These are phyloP conservation scores for Acronicta leporina DNA, from an alignment of 2,888 invertebrate genomes.

Conservation along the genomic window DNA sequence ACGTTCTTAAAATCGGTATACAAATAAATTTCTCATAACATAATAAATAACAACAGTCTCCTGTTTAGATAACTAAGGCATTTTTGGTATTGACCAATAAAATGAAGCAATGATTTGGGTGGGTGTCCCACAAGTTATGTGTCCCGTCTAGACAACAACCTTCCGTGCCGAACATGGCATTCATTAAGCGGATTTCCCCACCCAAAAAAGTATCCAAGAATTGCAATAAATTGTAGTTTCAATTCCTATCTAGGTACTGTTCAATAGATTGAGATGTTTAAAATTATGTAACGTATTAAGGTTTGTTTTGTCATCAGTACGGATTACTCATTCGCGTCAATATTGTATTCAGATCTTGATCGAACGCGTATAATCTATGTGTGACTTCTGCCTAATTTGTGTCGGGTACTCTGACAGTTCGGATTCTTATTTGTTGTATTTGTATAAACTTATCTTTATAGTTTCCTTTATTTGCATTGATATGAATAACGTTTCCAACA, in stretches of 20 bases:
- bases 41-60: too few relatives aligned
- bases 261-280: neutral
- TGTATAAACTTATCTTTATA: constrained; percentile 22
- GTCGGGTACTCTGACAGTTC: constrained; percentile 39
- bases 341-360: constrained; percentile 54
- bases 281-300: constrained; percentile 26
- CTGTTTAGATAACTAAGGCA: too few relatives aligned
- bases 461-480: constrained; percentile 33
- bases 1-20: too few relatives aligned
- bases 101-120: neutral
- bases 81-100: neutral
- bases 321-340: constrained; percentile 48
- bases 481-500: constrained; percentile 10
- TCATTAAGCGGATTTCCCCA: too few relatives aligned
- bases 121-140: too few relatives aligned
- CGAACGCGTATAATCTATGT: constrained; percentile 52
- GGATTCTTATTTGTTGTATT: constrained; percentile 41
- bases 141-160: too few relatives aligned
- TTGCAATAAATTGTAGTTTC: too few relatives aligned
- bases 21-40: too few relatives aligned
- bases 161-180: too few relatives aligned
- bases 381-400: constrained; percentile 56
- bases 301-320: constrained; percentile 37
- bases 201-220: too few relatives aligned
- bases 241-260: neutral